Evolutionary conservation across 2,888 invertebrate species (phyloP).

Genomic region (Cyrtodaria siliqua): DNA sequence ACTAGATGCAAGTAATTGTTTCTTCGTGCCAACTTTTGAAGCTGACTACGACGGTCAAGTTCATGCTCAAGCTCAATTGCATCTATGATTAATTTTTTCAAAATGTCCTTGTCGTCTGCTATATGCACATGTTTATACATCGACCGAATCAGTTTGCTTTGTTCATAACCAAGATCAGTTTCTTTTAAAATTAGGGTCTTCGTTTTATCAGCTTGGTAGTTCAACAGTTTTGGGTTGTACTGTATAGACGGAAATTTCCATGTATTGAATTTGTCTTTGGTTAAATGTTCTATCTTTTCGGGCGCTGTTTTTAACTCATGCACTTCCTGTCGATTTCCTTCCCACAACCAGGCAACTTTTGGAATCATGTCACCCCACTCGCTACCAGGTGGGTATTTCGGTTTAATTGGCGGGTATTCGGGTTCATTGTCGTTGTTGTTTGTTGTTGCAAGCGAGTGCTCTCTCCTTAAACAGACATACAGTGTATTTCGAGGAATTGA

Average conservation of each 20-base stretch:
- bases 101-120: conserved; percentile 82
- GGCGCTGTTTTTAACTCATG: conserved; percentile 54
- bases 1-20: background rate
- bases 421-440: conserved; percentile 46
- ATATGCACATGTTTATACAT: conserved; percentile 80
- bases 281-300: conserved; percentile 71
- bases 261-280: conserved; percentile 39
- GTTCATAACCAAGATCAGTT: conserved; percentile 1
- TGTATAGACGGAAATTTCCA: conserved; percentile 50
- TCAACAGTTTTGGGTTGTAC: conserved; percentile 86
- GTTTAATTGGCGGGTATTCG: conserved; percentile 81
- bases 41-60: conserved; percentile 30
- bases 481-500: background rate
- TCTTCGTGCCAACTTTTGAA: background rate
- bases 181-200: conserved; percentile 90
- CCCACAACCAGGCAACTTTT: conserved; percentile 78
- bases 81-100: conserved; percentile 86
- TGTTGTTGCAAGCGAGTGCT: background rate
- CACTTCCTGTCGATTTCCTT: conserved; percentile 65
- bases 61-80: conserved; percentile 37
- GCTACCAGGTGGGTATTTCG: conserved; percentile 53
- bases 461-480: background rate
- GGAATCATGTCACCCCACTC: conserved; percentile 78
- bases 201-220: conserved; percentile 91
- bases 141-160: background rate